Evolutionary conservation across 2,888 invertebrate species (phyloP).

Genomic region (Hecatera dysodea): DNA sequence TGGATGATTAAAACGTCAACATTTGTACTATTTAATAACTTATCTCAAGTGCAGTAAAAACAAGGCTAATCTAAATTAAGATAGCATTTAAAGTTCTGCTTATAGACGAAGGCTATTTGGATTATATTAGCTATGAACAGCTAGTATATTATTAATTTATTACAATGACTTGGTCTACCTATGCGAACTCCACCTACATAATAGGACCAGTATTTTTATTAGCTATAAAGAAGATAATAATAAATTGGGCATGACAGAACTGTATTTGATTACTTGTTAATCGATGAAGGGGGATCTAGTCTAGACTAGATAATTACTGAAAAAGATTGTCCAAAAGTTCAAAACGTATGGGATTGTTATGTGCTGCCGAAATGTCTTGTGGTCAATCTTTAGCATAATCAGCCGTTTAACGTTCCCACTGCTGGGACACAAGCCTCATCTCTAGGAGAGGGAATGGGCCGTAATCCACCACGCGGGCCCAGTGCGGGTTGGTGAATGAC

Average conservation of each 20-base stretch:
- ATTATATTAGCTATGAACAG: not conserved
- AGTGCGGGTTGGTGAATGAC: too few species aligned
- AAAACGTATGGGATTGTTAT: too few species aligned
- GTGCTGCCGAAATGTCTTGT: too few species aligned
- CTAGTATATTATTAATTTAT: constrained; percentile 28
- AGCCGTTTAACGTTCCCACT: too few species aligned
- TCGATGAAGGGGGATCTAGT: not conserved
- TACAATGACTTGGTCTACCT: constrained; percentile 14
- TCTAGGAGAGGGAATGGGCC: too few species aligned
- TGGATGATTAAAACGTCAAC: constrained; percentile 18
- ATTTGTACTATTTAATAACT: constrained; percentile 19
- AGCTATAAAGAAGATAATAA: not conserved
- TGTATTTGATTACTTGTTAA: not conserved
- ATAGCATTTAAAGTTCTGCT: constrained; percentile 18
- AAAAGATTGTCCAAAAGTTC: not conserved
- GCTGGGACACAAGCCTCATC: too few species aligned
- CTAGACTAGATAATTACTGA: too few species aligned
- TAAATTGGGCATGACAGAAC: not conserved
- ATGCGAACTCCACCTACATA: constrained; percentile 17
- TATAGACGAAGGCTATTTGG: constrained; percentile 26
- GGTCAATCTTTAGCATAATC: too few species aligned
- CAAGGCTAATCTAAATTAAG: constrained; percentile 20
- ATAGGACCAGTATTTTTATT: constrained; percentile 26
- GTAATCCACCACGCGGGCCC: too few species aligned
- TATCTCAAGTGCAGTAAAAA: constrained; percentile 6